These are phyloP conservation scores for Maconellicoccus hirsutus DNA, from an alignment of 1,140 invertebrate genomes.

Conservation along the genomic window DNA sequence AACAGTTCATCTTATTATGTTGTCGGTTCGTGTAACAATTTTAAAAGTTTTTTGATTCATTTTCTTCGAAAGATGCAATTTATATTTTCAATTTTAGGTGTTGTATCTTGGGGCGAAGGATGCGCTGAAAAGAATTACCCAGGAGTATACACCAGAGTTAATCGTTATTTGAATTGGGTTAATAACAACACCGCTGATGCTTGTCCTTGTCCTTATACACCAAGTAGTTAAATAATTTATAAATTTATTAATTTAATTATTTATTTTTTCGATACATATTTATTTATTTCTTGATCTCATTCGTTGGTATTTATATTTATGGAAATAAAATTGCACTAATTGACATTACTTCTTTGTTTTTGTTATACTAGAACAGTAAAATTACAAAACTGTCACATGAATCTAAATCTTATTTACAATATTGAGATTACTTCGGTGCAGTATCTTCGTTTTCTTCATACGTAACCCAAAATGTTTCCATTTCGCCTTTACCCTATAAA, in stretches of 20 bases:
- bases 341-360: no score
- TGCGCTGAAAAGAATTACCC: slow-evolving; percentile 65
- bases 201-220: slow-evolving; percentile 25
- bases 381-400: no score
- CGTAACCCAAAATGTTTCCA: slow-evolving; percentile 60
- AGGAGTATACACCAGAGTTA: slow-evolving; percentile 73
- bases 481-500: slow-evolving; percentile 57
- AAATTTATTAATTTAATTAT: slow-evolving; percentile 6
- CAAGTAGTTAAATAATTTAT: not conserved
- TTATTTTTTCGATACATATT: no score
- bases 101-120: slow-evolving; percentile 63
- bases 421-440: not conserved
- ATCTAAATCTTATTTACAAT: no score
- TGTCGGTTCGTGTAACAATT: slow-evolving; percentile 38
- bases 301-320: slow-evolving; percentile 4
- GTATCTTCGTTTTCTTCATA: not conserved
- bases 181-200: slow-evolving; percentile 26
- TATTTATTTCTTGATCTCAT: not conserved
- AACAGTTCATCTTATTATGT: slow-evolving; percentile 38
- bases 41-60: not conserved
- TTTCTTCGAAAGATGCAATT: no score
- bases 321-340: no score
- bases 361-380: no score
- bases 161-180: slow-evolving; percentile 56
- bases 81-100: slow-evolving; percentile 23